Evolutionary conservation across 2,797 vertebrate genomes (phyloP), one percentile per base, ranked within the genome.

Genomic region (Lemur catta): DNA sequence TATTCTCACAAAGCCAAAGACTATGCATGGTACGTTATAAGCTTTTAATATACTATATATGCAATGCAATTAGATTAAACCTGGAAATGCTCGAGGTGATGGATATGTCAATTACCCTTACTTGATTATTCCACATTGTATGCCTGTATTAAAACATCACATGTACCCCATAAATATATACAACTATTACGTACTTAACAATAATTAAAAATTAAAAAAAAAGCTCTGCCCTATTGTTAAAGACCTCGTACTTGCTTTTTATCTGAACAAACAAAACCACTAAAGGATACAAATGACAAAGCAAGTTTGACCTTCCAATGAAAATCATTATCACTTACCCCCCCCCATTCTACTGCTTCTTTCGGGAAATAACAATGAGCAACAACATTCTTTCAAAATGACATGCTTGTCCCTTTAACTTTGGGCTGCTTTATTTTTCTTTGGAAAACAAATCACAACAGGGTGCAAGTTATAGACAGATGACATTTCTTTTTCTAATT

Each of bases 401-500:
- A 50, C 43, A 72, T 15, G 5, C 30, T 67, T 28, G 17, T 76
- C 52, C 59, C 57, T 84, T 96, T 94, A 87, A 92, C 22, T 88
- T 84, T 41, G 38, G 35, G 10, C 4, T 89, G 72, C 33, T 72
- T 85, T 75, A 33, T 57, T 89, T 90, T 96, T 67, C 80, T 75
- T 81, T 78, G 48, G 35, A 88, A 71, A 63, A 30, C 63, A 85
- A n/a, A 69, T 7, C 18, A 85, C 24, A 8, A 35, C 24, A 33
- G 33, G 20, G 89, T 71, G 7, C 10, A 52, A 82, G 67, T 90
- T 92, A 59, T n/a, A 80, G 72, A 89, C 74, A 90, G 85, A 84
- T 75, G 94, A 86, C 72, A 92, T 94, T 96, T 96, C 63, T 65
- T 96, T 96, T 93, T 91, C 75, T 94, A 96, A 92, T 96, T 96